Conservation (phyloP, 2,888 invertebrate genomes). For the Seira sanloemensis region DNA sequence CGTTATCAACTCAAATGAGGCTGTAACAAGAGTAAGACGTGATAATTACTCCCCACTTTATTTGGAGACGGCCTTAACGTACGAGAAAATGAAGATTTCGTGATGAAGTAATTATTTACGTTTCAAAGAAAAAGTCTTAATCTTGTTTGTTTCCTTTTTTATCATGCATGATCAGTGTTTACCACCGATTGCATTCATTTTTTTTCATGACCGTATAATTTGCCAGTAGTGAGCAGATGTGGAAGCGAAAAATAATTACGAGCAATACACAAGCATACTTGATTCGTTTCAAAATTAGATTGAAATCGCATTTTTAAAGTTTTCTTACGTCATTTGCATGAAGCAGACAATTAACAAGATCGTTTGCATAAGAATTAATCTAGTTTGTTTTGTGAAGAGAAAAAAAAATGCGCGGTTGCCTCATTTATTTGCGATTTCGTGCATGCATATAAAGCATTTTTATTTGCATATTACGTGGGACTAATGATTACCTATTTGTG, state of each 20-base stretch:
- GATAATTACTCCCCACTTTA: conserved; percentile 13
- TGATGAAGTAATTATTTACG: not conserved
- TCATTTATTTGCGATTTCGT: too few relatives aligned
- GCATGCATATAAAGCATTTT: not conserved
- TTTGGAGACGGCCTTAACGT: conserved; percentile 13
- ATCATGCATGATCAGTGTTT: conserved; percentile 14
- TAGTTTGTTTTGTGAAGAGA: not conserved
- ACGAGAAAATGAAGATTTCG: conserved; percentile 15
- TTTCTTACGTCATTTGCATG: not conserved
- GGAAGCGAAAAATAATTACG: not conserved
- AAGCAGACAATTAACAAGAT: not conserved
- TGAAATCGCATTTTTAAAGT: not conserved
- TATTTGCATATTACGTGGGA: not conserved
- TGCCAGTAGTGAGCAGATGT: conserved; percentile 30
- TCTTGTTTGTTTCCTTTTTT: conserved; percentile 27
- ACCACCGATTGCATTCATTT: not conserved
- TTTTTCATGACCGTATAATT: not conserved
- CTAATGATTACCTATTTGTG: not conserved
- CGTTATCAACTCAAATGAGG: not conserved
- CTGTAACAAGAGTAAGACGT: not conserved
- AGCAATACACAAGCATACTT: not conserved
- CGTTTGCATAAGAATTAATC: not conserved
- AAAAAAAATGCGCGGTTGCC: not conserved
- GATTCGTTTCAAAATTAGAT: not conserved
- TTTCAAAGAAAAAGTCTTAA: not conserved